Percentiles rank a stretch among this genome's conserved stretches.
Evolutionary conservation across 2,888 invertebrate species (phyloP).

Genomic region (Galeruca laticollis): DNA sequence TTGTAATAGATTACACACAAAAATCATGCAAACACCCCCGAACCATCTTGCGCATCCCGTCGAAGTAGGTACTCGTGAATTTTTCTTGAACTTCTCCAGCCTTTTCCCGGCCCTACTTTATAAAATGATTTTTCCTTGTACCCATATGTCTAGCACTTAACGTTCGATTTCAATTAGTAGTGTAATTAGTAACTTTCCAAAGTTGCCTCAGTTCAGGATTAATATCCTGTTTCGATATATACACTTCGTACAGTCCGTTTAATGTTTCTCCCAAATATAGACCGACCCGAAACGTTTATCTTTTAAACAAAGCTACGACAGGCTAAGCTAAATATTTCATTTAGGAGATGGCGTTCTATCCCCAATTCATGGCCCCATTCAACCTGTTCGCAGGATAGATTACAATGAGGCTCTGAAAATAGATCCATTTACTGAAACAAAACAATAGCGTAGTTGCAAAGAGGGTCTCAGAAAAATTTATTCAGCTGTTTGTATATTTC

Average conservation of each 20-base stretch:
- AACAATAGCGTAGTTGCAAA: neutral
- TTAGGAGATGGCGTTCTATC: slow-evolving; percentile 6
- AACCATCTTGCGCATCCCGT: too few relatives aligned
- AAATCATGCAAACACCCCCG: too few relatives aligned
- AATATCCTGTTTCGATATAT: neutral
- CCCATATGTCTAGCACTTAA: neutral
- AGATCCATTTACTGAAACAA: neutral
- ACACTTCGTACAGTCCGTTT: neutral
- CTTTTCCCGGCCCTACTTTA: neutral
- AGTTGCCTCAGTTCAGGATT: neutral
- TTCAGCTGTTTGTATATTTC: too few relatives aligned
- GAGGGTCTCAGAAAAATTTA: neutral
- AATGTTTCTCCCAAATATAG: neutral
- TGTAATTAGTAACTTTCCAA: neutral
- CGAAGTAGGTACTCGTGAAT: neutral
- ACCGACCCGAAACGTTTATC: neutral
- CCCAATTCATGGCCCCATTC: slow-evolving; percentile 9
- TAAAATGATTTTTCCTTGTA: neutral
- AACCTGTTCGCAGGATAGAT: slow-evolving; percentile 18
- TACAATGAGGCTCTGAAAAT: neutral
- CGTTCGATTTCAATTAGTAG: neutral
- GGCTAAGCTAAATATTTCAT: slow-evolving; percentile 10
- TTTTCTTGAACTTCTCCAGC: neutral
- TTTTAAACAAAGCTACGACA: slow-evolving; percentile 1
- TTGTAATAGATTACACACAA: too few relatives aligned